These are phyloP conservation scores for Apteryx owenii DNA, from an alignment of 2,113 vertebrate species.

Conservation along the genomic window DNA sequence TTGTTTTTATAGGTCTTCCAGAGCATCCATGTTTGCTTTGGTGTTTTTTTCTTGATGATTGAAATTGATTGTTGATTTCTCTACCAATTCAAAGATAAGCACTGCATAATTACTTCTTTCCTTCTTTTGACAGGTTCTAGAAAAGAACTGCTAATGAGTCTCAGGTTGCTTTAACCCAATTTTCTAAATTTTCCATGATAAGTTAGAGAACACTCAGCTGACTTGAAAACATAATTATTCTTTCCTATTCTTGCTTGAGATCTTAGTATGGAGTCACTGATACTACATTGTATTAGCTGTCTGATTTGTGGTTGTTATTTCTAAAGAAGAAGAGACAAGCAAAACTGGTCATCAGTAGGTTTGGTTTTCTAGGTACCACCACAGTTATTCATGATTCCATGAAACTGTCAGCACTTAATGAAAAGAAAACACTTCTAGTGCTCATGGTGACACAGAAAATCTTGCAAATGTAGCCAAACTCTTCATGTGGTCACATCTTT, in stretches of 20 bases:
- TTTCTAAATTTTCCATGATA: neutral
- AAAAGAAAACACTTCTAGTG: neutral
- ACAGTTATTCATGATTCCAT: neutral
- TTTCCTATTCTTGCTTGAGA: neutral
- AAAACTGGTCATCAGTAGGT: neutral
- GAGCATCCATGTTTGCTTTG: neutral
- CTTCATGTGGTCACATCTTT: neutral
- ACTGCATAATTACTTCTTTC: neutral
- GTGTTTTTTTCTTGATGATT: neutral
- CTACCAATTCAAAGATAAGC: neutral
- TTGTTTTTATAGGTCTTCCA: neutral
- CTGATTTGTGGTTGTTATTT: neutral
- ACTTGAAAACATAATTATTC: neutral
- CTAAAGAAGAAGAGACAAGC: neutral
- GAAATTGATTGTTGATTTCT: neutral
- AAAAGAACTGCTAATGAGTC: neutral
- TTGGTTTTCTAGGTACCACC: neutral
- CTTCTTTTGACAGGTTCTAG: neutral
- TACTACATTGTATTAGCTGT: neutral
- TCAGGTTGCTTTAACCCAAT: neutral
- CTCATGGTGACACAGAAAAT: neutral
- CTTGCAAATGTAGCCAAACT: neutral
- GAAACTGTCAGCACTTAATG: neutral
- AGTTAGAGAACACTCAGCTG: neutral
- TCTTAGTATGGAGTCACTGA: neutral